These are phyloP conservation scores for Litocranius walleri DNA, from an alignment of 2,113 vertebrate genomes.

Conservation along the genomic window DNA sequence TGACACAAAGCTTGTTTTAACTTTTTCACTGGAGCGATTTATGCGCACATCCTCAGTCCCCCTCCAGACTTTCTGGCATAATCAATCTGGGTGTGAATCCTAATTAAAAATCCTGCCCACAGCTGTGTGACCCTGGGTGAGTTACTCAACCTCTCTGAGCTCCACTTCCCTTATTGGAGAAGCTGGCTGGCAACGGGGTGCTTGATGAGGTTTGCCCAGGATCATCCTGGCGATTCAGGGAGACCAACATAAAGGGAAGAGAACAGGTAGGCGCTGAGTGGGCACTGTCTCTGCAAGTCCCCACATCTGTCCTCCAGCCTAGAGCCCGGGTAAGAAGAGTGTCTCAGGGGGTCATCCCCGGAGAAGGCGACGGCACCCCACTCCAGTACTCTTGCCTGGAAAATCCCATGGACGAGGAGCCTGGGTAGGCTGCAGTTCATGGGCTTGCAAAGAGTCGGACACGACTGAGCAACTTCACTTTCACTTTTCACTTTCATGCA, in stretches of 20 bases:
- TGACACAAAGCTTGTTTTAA: background rate
- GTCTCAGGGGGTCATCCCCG: too few relatives aligned
- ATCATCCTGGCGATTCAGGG: fast-evolving
- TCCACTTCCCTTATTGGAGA: background rate
- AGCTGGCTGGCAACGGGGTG: background rate
- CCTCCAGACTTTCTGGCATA: background rate
- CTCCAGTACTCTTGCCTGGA: too few relatives aligned
- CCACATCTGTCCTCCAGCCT: too few relatives aligned
- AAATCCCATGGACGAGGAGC: too few relatives aligned
- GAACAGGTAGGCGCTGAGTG: fast-evolving
- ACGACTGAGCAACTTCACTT: too few relatives aligned
- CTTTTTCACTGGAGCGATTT: too few relatives aligned
- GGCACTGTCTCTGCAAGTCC: background rate
- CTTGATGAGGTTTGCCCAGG: background rate
- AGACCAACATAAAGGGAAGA: background rate
- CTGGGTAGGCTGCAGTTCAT: too few relatives aligned
- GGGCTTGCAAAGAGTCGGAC: too few relatives aligned
- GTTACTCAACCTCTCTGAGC: background rate
- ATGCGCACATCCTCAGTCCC: background rate
- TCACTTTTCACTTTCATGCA: too few relatives aligned
- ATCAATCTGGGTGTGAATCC: background rate
- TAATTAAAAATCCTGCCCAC: background rate
- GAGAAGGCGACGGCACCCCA: too few relatives aligned
- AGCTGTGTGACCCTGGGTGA: background rate
- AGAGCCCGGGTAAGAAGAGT: too few relatives aligned